Evolutionary conservation across 2,797 vertebrate genomes (phyloP).

Genomic region (Acanthurus leucopareius): DNA sequence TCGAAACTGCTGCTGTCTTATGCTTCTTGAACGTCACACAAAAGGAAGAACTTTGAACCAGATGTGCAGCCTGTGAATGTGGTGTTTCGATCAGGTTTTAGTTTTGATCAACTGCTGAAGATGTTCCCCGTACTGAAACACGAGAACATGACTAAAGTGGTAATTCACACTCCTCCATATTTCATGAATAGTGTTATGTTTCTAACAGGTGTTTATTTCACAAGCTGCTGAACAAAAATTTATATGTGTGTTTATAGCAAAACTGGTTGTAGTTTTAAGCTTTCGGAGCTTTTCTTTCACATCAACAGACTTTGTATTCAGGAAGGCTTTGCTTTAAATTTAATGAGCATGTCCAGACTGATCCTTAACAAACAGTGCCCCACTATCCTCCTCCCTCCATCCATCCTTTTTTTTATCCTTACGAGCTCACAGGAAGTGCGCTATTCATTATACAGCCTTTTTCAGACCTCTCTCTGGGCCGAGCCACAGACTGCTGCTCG

Average conservation of each 20-base stretch:
- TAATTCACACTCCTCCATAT: conserved; percentile 75
- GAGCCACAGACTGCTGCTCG: conserved; percentile 39
- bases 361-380: conserved; percentile 73
- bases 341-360: conserved; percentile 72
- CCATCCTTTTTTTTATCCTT: conserved; percentile 69
- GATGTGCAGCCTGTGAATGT: conserved; percentile 5
- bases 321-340: conserved; percentile 55
- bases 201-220: conserved; percentile 35
- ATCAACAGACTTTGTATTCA: conserved; percentile 42
- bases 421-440: conserved; percentile 76
- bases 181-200: conserved; percentile 77
- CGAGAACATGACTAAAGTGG: conserved; percentile 31
- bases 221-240: conserved; percentile 23
- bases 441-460: conserved; percentile 71
- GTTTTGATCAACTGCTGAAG: conserved; percentile 24
- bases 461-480: conserved; percentile 52
- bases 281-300: conserved; percentile 21
- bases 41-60: conserved; percentile 11
- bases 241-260: neutral
- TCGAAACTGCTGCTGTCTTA: conserved; percentile 16
- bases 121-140: conserved; percentile 47
- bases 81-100: conserved; percentile 33
- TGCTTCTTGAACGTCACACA: neutral
- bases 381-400: conserved; percentile 55
- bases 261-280: neutral